Evolutionary conservation across 23 tunicate genomes (phyloP).

Genomic region (Trididemnum clinides): DNA sequence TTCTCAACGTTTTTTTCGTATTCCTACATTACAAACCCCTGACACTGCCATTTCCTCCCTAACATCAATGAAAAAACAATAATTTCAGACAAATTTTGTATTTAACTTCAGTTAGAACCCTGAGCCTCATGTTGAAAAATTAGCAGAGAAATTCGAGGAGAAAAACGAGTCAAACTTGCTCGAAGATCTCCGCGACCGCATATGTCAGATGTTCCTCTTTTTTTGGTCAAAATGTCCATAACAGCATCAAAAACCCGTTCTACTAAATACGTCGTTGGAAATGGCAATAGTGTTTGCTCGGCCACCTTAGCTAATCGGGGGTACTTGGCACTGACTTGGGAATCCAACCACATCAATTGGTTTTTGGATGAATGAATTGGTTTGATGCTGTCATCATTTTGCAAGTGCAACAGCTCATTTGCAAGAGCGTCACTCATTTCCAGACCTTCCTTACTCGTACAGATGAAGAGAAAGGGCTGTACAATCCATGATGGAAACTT

Average conservation of each 20-base stretch:
- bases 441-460: constrained; percentile 16
- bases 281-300: constrained; percentile 38
- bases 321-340: constrained; percentile 8
- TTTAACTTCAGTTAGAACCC: not conserved
- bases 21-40: not conserved
- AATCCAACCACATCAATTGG: constrained; percentile 35
- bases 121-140: constrained; percentile 30
- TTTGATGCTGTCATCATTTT: constrained; percentile 12
- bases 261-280: constrained; percentile 32
- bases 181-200: constrained; percentile 42
- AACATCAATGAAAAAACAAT: not conserved
- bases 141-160: constrained; percentile 4
- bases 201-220: constrained; percentile 27
- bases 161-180: constrained; percentile 13
- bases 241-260: constrained; percentile 27
- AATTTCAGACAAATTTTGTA: not conserved
- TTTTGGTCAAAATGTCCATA: constrained; percentile 31
- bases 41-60: not conserved
- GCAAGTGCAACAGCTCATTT: not conserved
- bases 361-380: constrained; percentile 20
- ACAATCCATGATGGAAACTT: constrained; percentile 27
- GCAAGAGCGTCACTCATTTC: constrained; percentile 6
- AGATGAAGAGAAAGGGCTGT: constrained; percentile 14
- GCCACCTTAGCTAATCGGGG: constrained; percentile 25
- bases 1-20: not conserved